Percentiles rank a stretch among this genome's conserved stretches.
Evolutionary conservation across 2,113 vertebrate species (phyloP).

Genomic region (Hucho hucho): DNA sequence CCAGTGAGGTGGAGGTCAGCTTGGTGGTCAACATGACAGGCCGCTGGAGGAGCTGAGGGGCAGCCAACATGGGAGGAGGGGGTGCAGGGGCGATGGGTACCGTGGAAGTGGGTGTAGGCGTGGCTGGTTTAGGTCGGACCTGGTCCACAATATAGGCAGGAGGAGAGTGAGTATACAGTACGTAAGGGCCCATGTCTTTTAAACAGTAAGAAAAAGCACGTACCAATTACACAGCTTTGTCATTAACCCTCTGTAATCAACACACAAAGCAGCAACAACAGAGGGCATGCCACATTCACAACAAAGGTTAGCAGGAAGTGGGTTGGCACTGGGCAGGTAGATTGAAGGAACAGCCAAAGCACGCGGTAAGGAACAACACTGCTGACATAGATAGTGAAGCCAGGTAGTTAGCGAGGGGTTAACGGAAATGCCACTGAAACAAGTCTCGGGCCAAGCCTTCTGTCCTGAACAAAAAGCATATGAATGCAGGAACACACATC

Average conservation of each 20-base stretch:
- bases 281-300: constrained; percentile 1
- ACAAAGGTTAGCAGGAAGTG: not conserved
- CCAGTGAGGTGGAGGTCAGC: constrained; percentile 81
- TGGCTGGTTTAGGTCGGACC: constrained; percentile 87
- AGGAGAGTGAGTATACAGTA: not conserved
- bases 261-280: not conserved
- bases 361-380: not conserved
- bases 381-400: not conserved
- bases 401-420: not conserved
- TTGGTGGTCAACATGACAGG: constrained; percentile 87
- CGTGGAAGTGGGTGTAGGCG: constrained; percentile 73
- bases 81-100: constrained; percentile 85
- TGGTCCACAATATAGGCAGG: constrained; percentile 39
- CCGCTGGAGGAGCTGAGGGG: constrained; percentile 85
- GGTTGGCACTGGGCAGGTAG: not conserved
- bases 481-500: not conserved
- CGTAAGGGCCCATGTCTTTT: not conserved
- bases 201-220: not conserved
- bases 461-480: not conserved
- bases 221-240: not conserved
- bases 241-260: not conserved
- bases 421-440: not conserved
- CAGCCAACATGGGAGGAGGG: constrained; percentile 84
- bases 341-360: not conserved
- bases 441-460: not conserved